phyloP scores from a whole-genome alignment of 2,888 invertebrate species.

The Sinelater perroti region DNA sequence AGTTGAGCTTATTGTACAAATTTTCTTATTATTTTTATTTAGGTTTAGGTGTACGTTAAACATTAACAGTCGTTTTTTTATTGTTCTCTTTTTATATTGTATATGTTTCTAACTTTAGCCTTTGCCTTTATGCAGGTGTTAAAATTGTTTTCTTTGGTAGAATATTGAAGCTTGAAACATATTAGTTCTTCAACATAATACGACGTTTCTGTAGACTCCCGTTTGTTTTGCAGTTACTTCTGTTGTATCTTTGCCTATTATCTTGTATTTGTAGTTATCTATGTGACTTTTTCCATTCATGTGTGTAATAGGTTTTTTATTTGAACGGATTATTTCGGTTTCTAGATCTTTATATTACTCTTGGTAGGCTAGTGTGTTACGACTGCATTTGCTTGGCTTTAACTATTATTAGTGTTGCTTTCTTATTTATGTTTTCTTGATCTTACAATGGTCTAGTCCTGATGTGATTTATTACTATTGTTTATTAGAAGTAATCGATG shows the following conservation, averaged over 20 bases:
- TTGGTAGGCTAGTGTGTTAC: not conserved
- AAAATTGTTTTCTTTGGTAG: not conserved
- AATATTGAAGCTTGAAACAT: not conserved
- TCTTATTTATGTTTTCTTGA: not conserved
- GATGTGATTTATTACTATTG: not conserved
- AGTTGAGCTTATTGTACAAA: no score
- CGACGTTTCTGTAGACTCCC: not conserved
- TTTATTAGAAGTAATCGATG: not conserved
- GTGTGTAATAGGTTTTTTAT: not conserved
- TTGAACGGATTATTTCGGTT: not conserved
- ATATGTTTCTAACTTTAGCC: not conserved
- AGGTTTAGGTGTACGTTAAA: no score
- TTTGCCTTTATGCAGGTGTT: not conserved
- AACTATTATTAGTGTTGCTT: not conserved
- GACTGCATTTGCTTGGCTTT: not conserved
- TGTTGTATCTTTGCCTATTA: not conserved
- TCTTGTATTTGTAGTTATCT: not conserved
- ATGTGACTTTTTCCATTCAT: not conserved
- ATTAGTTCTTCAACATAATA: not conserved
- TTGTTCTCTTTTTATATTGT: no score
- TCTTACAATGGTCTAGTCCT: not conserved
- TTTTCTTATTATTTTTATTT: no score
- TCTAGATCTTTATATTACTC: not conserved
- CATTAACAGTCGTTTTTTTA: no score
- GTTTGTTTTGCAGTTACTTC: not conserved